phyloP scores from a whole-genome alignment of 2,888 invertebrate genomes.

The Morinoia aosen region DNA sequence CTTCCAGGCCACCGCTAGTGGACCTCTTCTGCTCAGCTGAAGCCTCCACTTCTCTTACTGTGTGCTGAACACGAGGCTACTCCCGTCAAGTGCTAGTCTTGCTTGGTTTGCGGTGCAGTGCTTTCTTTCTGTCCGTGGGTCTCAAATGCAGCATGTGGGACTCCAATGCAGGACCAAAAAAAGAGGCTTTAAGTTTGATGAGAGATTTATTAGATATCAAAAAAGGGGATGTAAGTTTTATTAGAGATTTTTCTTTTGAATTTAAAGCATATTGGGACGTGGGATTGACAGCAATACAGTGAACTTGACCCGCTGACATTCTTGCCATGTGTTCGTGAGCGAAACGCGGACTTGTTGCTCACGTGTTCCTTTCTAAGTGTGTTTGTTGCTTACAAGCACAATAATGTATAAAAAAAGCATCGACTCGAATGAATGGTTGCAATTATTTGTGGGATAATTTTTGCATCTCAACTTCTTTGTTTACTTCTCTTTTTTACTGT shows the following conservation, averaged over 20 bases:
- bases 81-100: not conserved
- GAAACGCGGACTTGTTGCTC: too few species aligned
- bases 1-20: slow-evolving; percentile 48
- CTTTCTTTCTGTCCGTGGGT: not conserved
- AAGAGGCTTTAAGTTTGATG: too few species aligned
- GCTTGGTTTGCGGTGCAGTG: not conserved
- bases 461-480: too few species aligned
- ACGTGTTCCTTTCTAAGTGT: too few species aligned
- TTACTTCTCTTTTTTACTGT: too few species aligned
- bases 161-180: not conserved
- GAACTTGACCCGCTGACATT: not conserved
- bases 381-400: too few species aligned
- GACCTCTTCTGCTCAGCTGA: slow-evolving; percentile 30
- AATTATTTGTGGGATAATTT: too few species aligned
- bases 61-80: not conserved
- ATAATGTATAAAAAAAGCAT: too few species aligned
- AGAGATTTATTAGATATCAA: not conserved
- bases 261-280: not conserved
- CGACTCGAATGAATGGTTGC: too few species aligned
- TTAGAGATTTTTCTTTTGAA: not conserved
- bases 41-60: not conserved
- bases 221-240: too few species aligned
- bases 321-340: too few species aligned
- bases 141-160: too few species aligned
- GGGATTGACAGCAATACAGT: not conserved